These are phyloP conservation scores for Apodemus sylvaticus DNA, from an alignment of 2,113 vertebrate species.

Conservation along the genomic window DNA sequence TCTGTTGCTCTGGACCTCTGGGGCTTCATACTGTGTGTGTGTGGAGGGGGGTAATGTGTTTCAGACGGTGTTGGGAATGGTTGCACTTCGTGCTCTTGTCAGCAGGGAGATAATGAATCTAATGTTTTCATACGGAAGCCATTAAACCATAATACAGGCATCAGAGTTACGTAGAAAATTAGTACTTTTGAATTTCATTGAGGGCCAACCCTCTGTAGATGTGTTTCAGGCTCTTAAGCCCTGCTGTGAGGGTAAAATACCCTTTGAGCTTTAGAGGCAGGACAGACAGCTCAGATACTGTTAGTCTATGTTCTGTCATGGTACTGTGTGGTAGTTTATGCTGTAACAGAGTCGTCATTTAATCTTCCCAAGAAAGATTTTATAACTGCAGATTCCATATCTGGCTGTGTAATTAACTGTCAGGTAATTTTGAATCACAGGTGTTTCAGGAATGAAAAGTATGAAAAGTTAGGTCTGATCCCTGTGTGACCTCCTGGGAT, in stretches of 20 bases:
- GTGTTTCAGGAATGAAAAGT: not conserved
- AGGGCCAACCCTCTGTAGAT: not conserved
- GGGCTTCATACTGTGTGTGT: not conserved
- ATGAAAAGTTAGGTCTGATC: not conserved
- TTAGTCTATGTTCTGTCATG: not conserved
- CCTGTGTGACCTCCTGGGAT: not conserved
- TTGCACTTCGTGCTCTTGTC: not conserved
- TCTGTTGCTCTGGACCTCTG: not conserved
- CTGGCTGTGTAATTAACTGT: not conserved
- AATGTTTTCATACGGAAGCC: not conserved
- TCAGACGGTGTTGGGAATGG: not conserved
- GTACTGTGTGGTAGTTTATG: not conserved
- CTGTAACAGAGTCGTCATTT: not conserved
- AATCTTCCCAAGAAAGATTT: constrained; percentile 9
- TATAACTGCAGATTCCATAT: not conserved
- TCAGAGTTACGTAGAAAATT: constrained; percentile 47
- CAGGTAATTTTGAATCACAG: not conserved
- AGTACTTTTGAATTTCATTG: not conserved
- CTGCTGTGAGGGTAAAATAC: not conserved
- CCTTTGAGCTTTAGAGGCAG: not conserved
- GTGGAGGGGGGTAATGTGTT: not conserved
- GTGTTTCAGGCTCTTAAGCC: not conserved
- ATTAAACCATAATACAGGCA: constrained; percentile 36
- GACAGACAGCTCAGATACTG: not conserved
- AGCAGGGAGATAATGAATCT: constrained; percentile 18